phyloP scores from a whole-genome alignment of 2,797 vertebrate genomes.

The Pterois miles region DNA sequence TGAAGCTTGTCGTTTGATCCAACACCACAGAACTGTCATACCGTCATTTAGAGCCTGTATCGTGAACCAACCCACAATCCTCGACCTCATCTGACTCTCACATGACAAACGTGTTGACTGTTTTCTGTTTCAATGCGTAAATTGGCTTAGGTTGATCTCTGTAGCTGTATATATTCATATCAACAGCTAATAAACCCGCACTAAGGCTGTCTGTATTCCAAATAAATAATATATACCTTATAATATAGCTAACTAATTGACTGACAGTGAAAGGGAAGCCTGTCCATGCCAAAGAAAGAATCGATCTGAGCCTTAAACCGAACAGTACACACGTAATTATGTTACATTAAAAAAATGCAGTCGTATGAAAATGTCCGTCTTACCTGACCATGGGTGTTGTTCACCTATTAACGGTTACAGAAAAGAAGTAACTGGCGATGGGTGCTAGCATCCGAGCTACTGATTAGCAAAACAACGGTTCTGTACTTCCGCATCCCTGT shows the following conservation, averaged over 20 bases:
- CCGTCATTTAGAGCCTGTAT: neutral
- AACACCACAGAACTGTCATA: neutral
- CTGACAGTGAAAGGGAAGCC: neutral
- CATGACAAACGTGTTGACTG: constrained; percentile 38
- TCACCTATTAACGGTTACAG: neutral
- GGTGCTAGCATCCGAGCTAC: neutral
- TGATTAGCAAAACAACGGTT: constrained; percentile 52
- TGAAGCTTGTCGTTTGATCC: no score
- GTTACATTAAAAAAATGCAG: neutral
- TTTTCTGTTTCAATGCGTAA: neutral
- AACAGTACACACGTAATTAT: neutral
- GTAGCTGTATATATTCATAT: no score
- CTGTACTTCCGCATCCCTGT: constrained; percentile 55
- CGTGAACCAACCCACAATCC: neutral
- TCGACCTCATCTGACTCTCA: constrained; percentile 62
- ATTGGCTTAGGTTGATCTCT: neutral
- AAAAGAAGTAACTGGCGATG: neutral
- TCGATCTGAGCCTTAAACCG: neutral
- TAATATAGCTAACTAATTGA: neutral
- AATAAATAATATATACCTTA: neutral
- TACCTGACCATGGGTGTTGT: constrained; percentile 80
- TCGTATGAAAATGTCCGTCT: neutral
- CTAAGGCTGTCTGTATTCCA: neutral
- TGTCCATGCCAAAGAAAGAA: neutral
- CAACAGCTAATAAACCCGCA: neutral